These are phyloP conservation scores for Drosophila willistoni DNA, from an alignment of 1,140 invertebrate species.

Conservation along the genomic window DNA sequence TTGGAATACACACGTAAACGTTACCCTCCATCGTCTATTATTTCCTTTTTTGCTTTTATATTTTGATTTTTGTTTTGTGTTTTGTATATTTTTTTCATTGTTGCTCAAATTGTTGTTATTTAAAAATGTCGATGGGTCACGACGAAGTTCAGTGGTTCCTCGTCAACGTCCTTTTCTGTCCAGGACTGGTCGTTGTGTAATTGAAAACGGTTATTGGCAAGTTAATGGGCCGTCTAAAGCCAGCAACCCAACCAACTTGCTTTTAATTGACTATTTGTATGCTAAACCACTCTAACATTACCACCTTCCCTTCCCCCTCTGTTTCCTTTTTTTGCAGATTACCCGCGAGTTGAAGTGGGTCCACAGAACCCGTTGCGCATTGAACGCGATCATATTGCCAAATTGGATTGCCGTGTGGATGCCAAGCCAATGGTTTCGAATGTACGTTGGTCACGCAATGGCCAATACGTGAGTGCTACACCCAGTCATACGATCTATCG, in stretches of 20 bases:
- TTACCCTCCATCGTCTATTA: conserved; percentile 1
- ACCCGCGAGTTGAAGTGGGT: conserved; percentile 93
- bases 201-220: conserved; percentile 81
- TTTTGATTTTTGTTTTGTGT: conserved; percentile 23
- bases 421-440: conserved; percentile 92
- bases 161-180: conserved; percentile 30
- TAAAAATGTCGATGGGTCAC: conserved; percentile 79
- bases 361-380: conserved; percentile 94
- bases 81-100: conserved; percentile 34
- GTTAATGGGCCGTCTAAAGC: conserved; percentile 61
- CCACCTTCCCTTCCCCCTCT: neutral
- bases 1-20: neutral
- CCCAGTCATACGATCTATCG: conserved; percentile 90
- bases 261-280: conserved; percentile 76
- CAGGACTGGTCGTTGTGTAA: conserved; percentile 47
- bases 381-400: conserved; percentile 91
- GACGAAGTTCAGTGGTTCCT: conserved; percentile 59
- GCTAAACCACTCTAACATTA: conserved; percentile 42
- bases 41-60: conserved; percentile 41
- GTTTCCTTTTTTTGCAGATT: conserved; percentile 87
- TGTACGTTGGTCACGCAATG: conserved; percentile 92
- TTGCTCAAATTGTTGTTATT: conserved; percentile 72
- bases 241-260: conserved; percentile 33
- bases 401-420: conserved; percentile 93
- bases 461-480: conserved; percentile 90